Evolutionary conservation across 2,888 invertebrate genomes (phyloP).

Genomic region (Cacoxenus indagator): DNA sequence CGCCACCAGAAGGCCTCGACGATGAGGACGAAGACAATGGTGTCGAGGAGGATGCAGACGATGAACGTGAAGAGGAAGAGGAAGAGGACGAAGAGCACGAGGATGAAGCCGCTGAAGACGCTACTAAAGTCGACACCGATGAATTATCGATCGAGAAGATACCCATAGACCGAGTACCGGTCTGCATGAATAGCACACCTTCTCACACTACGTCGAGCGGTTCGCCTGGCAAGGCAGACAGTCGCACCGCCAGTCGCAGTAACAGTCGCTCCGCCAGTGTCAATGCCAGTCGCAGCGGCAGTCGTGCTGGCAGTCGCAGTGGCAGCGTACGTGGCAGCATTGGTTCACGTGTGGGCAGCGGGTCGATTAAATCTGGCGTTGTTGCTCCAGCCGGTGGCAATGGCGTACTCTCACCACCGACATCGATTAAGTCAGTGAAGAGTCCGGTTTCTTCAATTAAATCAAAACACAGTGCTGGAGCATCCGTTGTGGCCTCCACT

Average conservation of each 20-base stretch:
- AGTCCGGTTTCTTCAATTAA: slow-evolving; percentile 58
- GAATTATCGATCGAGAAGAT: slow-evolving; percentile 45
- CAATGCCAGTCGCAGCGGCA: slow-evolving; percentile 39
- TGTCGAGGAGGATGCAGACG: slow-evolving; percentile 39
- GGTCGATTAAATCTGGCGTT: not conserved
- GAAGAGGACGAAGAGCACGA: slow-evolving; percentile 23
- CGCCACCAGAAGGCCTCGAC: slow-evolving; percentile 54
- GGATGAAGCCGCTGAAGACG: slow-evolving; percentile 38
- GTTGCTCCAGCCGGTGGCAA: slow-evolving; percentile 4
- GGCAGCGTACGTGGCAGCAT: slow-evolving; percentile 48
- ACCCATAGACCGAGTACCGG: slow-evolving; percentile 32
- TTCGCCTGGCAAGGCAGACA: slow-evolving; percentile 48
- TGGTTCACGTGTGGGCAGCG: slow-evolving; percentile 56
- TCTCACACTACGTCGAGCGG: slow-evolving; percentile 40
- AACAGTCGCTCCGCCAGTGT: slow-evolving; percentile 47
- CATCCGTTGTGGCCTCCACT: not conserved
- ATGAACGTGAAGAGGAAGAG: slow-evolving; percentile 36
- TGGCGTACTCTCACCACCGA: slow-evolving; percentile 52
- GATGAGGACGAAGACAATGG: slow-evolving; percentile 46
- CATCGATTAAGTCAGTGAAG: slow-evolving; percentile 54
- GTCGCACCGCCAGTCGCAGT: slow-evolving; percentile 56
- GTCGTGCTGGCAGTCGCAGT: slow-evolving; percentile 45
- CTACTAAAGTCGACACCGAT: slow-evolving; percentile 50
- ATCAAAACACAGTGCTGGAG: slow-evolving; percentile 43
- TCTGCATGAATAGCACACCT: slow-evolving; percentile 27